These are phyloP conservation scores for Pheosia tremula DNA, from an alignment of 2,888 invertebrate genomes.

Conservation along the genomic window DNA sequence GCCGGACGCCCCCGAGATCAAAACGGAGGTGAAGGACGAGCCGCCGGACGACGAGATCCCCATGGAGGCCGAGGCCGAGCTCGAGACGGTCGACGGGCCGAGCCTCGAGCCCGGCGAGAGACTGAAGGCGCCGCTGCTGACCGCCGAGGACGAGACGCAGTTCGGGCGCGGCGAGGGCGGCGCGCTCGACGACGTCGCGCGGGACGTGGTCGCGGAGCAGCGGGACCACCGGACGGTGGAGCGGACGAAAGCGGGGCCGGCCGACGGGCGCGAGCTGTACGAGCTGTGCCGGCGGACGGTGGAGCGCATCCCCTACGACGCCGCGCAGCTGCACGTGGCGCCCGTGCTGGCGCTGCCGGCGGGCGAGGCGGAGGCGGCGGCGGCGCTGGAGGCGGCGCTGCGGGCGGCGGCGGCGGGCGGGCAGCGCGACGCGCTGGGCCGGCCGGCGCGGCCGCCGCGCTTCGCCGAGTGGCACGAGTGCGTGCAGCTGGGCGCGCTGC, in stretches of 20 bases:
- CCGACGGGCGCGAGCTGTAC: constrained; percentile 59
- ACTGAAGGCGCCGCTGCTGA: constrained; percentile 62
- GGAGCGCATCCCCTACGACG: constrained; percentile 52
- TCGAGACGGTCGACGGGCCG: constrained; percentile 47
- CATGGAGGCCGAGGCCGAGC: constrained; percentile 17
- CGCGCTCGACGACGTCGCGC: constrained; percentile 30
- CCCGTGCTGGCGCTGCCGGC: constrained; percentile 51
- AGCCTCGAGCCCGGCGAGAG: constrained; percentile 64
- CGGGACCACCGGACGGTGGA: constrained; percentile 73
- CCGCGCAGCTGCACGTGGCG: constrained; percentile 53
- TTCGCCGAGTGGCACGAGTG: constrained; percentile 98
- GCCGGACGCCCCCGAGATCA: constrained; percentile 33
- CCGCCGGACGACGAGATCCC: constrained; percentile 13
- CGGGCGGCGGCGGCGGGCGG: constrained; percentile 16
- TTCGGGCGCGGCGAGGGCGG: constrained; percentile 27
- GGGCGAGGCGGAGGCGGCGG: constrained; percentile 17
- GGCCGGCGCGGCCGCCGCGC: constrained; percentile 62
- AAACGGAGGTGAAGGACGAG: constrained; percentile 23
- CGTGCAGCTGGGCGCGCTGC: constrained; percentile 91
- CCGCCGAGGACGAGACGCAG: constrained; percentile 55
- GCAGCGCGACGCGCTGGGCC: constrained; percentile 52
- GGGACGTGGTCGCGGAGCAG: constrained; percentile 26
- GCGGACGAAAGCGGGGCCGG: constrained; percentile 63
- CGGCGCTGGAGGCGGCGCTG: constrained; percentile 33
- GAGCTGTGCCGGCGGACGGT: constrained; percentile 45